These are phyloP conservation scores for Capreolus pygargus DNA, from an alignment of 2,113 vertebrate species.

Conservation along the genomic window DNA sequence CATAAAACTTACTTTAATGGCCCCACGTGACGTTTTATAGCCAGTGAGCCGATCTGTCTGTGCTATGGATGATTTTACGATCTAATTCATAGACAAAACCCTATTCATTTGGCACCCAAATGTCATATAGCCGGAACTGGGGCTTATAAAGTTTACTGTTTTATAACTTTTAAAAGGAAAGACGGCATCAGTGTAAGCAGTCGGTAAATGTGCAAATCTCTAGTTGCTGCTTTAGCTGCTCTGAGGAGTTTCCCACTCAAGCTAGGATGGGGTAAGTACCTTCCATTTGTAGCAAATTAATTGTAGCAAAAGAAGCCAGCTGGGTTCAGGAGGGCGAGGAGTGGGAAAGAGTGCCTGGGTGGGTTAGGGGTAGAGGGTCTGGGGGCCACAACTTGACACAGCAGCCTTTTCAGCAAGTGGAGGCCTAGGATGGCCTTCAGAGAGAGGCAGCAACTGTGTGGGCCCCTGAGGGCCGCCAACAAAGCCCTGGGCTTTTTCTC, in stretches of 20 bases:
- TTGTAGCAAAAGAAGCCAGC: slow-evolving; percentile 75
- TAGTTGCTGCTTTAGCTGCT: slow-evolving; percentile 86
- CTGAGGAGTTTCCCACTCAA: slow-evolving; percentile 86
- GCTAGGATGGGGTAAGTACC: slow-evolving; percentile 92
- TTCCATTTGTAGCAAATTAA: slow-evolving; percentile 83
- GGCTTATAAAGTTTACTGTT: slow-evolving; percentile 97
- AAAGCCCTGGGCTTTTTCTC: slow-evolving; percentile 62
- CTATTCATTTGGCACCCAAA: slow-evolving; percentile 99
- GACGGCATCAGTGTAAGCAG: slow-evolving; percentile 87
- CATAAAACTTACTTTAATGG: slow-evolving; percentile 99
- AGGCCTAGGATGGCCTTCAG: slow-evolving; percentile 70
- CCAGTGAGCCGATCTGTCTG: slow-evolving; percentile 99
- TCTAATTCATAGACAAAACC: slow-evolving; percentile 99
- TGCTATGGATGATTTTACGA: slow-evolving; percentile 99
- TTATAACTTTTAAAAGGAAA: slow-evolving; percentile 92
- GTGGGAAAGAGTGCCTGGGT: slow-evolving; percentile 66
- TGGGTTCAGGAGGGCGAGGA: slow-evolving; percentile 70
- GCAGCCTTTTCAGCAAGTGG: slow-evolving; percentile 39
- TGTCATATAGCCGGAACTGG: slow-evolving; percentile 96
- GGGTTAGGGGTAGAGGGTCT: slow-evolving; percentile 52
- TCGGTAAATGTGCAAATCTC: slow-evolving; percentile 87
- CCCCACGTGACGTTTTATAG: slow-evolving; percentile 99
- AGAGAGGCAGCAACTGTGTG: slow-evolving; percentile 65
- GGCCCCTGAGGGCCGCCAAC: slow-evolving; percentile 63
- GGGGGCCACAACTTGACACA: slow-evolving; percentile 54